Conservation (phyloP, 1,140 invertebrate genomes). For the Holotrichia oblita region DNA sequence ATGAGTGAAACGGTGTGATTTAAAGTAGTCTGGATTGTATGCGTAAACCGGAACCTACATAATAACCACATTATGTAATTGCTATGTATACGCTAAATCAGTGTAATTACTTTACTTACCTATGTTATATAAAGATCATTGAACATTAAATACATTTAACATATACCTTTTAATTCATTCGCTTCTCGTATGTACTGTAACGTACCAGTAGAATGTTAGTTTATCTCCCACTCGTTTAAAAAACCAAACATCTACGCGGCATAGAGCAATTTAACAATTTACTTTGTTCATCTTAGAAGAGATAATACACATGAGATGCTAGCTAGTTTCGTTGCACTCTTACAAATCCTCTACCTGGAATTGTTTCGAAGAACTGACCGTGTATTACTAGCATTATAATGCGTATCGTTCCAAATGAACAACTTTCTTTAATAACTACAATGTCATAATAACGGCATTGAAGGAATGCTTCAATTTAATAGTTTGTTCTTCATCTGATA, state of each 20-base stretch:
- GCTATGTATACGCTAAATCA: too few species aligned
- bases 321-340: conserved; percentile 15
- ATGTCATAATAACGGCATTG: neutral
- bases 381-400: conserved; percentile 1
- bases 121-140: too few species aligned
- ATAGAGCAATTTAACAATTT: conserved; percentile 33
- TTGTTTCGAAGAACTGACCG: neutral
- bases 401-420: neutral
- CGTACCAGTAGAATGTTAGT: neutral
- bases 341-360: conserved; percentile 22
- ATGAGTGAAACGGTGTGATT: too few species aligned
- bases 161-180: neutral
- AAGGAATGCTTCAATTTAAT: neutral
- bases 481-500: neutral
- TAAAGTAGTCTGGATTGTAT: too few species aligned
- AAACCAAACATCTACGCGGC: conserved; percentile 23
- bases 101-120: too few species aligned
- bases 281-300: conserved; percentile 35
- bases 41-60: too few species aligned
- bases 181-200: neutral
- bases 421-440: neutral
- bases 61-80: too few species aligned
- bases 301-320: conserved; percentile 27
- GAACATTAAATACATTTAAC: too few species aligned
- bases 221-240: conserved; percentile 32